Conservation (phyloP, 1,140 invertebrate genomes). For the Thaumetopoea pityocampa region DNA sequence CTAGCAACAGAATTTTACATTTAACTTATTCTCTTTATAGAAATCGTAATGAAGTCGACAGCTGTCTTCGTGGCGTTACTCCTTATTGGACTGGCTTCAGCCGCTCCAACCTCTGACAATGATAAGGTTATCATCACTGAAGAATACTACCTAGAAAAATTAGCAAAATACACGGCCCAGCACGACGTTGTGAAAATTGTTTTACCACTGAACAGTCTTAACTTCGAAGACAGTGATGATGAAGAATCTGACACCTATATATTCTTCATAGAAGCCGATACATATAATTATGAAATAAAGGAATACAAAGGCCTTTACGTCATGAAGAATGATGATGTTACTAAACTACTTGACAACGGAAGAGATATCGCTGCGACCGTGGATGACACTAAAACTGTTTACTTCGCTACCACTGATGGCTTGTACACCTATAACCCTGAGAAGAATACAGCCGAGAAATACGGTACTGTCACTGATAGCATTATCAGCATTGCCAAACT, state of each 20-base stretch:
- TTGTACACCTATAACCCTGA: slow-evolving; percentile 39
- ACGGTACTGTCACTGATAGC: slow-evolving; percentile 42
- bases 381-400: slow-evolving; percentile 38
- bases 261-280: slow-evolving; percentile 45
- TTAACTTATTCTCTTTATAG: too few relatives aligned
- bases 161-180: slow-evolving; percentile 33
- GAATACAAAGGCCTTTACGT: slow-evolving; percentile 37
- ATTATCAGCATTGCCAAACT: slow-evolving; percentile 41
- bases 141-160: slow-evolving; percentile 13
- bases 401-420: slow-evolving; percentile 42
- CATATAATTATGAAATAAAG: slow-evolving; percentile 23
- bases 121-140: slow-evolving; percentile 22
- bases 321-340: slow-evolving; percentile 23
- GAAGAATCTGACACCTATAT: slow-evolving; percentile 19
- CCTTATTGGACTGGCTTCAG: slow-evolving; percentile 16
- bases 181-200: slow-evolving; percentile 50
- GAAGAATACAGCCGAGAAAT: slow-evolving; percentile 37
- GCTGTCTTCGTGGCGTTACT: slow-evolving; percentile 15
- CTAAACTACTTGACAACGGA: slow-evolving; percentile 43
- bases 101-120: slow-evolving; percentile 27
- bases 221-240: slow-evolving; percentile 36
- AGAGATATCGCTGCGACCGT: slow-evolving; percentile 32
- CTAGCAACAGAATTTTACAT: too few relatives aligned
- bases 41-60: slow-evolving; percentile 24
- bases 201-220: slow-evolving; percentile 44